Conservation (phyloP, 2,113 vertebrate species). For the Seriola dumerili region DNA sequence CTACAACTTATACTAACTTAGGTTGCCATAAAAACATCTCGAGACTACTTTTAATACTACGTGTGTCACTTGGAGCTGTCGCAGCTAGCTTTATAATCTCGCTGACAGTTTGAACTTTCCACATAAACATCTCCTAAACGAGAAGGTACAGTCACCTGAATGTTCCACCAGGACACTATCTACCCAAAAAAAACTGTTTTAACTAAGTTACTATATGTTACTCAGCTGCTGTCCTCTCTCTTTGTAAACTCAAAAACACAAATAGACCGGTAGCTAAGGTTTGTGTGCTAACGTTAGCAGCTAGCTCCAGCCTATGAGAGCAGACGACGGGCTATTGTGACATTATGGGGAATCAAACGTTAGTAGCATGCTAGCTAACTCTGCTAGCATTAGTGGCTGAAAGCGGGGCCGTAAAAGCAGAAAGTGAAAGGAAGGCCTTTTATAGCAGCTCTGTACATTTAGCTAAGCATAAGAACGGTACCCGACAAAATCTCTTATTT, state of each 20-base stretch:
- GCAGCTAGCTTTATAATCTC: background rate
- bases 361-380: constrained; percentile 58
- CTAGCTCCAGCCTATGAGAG: constrained; percentile 19
- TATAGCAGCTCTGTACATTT: background rate
- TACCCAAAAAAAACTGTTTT: background rate
- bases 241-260: background rate
- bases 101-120: constrained; percentile 25
- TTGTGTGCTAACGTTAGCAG: constrained; percentile 26
- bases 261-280: background rate
- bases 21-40: background rate
- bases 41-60: background rate
- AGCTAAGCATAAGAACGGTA: accelerated
- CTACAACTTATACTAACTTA: background rate
- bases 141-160: background rate
- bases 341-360: constrained; percentile 47
- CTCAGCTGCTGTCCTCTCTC: no score
- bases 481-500: accelerated
- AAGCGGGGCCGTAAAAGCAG: constrained; percentile 15
- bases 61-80: constrained; percentile 13
- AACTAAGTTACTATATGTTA: background rate
- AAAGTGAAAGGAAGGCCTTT: constrained; percentile 26
- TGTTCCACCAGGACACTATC: background rate
- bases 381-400: constrained; percentile 45
- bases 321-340: constrained; percentile 42
- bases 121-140: background rate